phyloP scores from a whole-genome alignment of 2,113 vertebrate genomes.

The Montifringilla adamsi region DNA sequence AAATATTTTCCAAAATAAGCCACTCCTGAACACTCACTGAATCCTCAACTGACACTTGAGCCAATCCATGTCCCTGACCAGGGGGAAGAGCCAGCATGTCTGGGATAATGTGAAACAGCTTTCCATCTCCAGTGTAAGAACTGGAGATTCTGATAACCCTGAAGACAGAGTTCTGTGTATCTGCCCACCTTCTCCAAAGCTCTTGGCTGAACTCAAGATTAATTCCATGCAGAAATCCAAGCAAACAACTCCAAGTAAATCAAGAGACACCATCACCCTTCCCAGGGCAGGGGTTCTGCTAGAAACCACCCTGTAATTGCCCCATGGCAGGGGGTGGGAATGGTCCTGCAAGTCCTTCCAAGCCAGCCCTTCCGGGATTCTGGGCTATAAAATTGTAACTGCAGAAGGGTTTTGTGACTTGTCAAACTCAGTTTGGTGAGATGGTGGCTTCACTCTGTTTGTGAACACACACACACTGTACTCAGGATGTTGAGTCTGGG shows the following conservation, averaged over 20 bases:
- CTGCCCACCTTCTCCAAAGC: background rate
- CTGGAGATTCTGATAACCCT: background rate
- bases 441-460: background rate
- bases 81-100: background rate
- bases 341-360: too few relatives aligned
- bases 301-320: rapidly evolving
- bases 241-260: background rate
- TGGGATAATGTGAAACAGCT: background rate
- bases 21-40: background rate
- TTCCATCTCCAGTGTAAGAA: background rate
- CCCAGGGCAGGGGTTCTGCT: background rate
- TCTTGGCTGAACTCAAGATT: background rate
- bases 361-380: background rate
- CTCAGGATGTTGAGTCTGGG: too few relatives aligned
- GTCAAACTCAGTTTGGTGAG: rapidly evolving
- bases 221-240: background rate
- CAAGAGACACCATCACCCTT: background rate
- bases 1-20: background rate
- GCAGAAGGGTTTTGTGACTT: background rate
- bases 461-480: background rate
- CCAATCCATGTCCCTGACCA: background rate
- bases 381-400: rapidly evolving
- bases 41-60: background rate
- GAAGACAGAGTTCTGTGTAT: background rate
- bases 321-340: background rate